phyloP scores from a whole-genome alignment of 2,113 vertebrate species.

The Neogobius melanostomus region DNA sequence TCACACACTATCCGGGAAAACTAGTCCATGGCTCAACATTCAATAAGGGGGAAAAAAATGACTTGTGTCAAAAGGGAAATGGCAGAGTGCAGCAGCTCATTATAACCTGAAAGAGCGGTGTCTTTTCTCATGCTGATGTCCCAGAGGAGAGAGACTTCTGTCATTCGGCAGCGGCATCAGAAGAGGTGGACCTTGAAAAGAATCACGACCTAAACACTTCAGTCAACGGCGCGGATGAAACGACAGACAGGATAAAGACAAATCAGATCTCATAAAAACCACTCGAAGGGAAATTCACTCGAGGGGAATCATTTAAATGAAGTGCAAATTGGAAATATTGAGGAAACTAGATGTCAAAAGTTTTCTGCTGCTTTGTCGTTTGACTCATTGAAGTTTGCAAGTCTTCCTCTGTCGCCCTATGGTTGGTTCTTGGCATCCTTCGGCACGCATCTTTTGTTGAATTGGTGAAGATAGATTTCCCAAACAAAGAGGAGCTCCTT shows the following conservation, averaged over 20 bases:
- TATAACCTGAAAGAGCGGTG: constrained; percentile 47
- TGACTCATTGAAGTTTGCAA: too few relatives aligned
- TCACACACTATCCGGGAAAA: neutral
- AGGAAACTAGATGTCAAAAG: neutral
- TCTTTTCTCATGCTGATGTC: constrained; percentile 49
- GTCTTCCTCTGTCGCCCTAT: too few relatives aligned
- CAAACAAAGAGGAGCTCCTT: too few relatives aligned
- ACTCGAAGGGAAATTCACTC: constrained; percentile 19
- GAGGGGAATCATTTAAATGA: constrained; percentile 12
- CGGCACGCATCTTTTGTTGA: too few relatives aligned
- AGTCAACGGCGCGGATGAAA: constrained; percentile 24
- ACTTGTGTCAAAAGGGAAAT: constrained; percentile 5
- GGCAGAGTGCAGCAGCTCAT: constrained; percentile 35
- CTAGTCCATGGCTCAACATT: constrained; percentile 1
- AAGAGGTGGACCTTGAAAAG: constrained; percentile 37
- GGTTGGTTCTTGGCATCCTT: too few relatives aligned
- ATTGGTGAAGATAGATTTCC: too few relatives aligned
- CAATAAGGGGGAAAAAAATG: constrained; percentile 7
- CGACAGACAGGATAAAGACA: constrained; percentile 28
- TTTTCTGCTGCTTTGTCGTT: too few relatives aligned
- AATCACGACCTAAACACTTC: constrained; percentile 34
- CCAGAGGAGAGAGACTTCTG: constrained; percentile 42
- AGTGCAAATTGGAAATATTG: constrained; percentile 9
- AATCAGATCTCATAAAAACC: constrained; percentile 9
- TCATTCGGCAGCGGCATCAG: constrained; percentile 19